Base-by-base conservation (phyloP, 2,797 vertebrate species). In the Psittacula derbiana region DNA sequence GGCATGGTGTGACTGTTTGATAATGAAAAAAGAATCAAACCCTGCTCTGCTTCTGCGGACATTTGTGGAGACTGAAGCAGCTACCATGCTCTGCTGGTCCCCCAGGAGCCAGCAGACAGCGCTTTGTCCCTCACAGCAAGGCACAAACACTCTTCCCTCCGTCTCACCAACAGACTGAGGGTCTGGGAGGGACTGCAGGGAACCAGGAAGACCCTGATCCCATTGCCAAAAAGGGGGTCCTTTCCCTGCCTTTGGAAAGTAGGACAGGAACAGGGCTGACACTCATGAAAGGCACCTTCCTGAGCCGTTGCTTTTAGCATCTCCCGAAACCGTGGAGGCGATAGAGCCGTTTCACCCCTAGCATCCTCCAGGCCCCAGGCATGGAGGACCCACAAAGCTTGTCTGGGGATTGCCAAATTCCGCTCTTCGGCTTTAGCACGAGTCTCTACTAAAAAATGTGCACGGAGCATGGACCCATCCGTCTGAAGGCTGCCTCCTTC, bases 51-150 rank as follows among this genome's bases (percentile, higher is more conserved):
- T 86, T 80, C 61, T 86, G 38, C 47, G 5, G 44, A 53, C 24
- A 49, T 92, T 33, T 50, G 46, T 31, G 19, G 44, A 86, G 76
- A 71, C 49, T 64, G 70, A 88, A 93, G 66, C 82, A 79, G 70
- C 76, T 58, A 78, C 67, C 43, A 41, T 46, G 58, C 82, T 58
- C 46, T n/a, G 52, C 58, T 16, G 66, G 80, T 86, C 92, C 76
- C 90, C 61, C 76, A 60, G 73, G 86, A 95, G 58, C 47, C 81
- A 67, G 85, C 73, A 92, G 70, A 73, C 65, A 95, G 88, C 40
- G 71, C 91, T 95, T 93, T 93, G 90, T 94, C 90, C 85, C 86
- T 93, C 83, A 23, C 86, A 92, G 65, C 43, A 69, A 88, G 76
- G 41, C 87, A 58, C 80, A 65, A 88, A 83, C 66, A 91, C 62